Base-by-base conservation (phyloP, 2,888 invertebrate species). In the Geotrupes spiniger region DNA sequence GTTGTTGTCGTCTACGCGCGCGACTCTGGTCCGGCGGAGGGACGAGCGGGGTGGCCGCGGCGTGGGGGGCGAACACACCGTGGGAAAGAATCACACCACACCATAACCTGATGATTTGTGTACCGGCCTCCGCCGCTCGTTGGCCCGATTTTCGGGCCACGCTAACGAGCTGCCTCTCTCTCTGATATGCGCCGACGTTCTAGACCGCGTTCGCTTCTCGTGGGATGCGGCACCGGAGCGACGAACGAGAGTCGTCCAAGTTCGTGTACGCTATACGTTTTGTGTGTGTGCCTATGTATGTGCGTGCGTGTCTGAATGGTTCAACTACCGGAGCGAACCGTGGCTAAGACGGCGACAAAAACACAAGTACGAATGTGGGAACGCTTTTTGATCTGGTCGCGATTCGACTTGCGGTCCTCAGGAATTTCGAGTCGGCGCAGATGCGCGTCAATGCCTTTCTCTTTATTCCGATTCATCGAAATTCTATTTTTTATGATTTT, bases 11-110 rank as follows among this genome's bases (percentile, higher is more conserved):
- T 62, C 60, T 57, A 58, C 57, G 59, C 53, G 54, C 43, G 33
- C 33, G 15, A 15, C 33, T 12, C 10, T 10, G 28, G 26, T n/a
- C 42, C 40, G 36, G 44, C 49, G 51, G 46, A 25, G 42, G 21
- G 10, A 15, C 17, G 26, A 25, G 12, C 26, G 40, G 54, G 52
- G 54, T 48, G 39, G 51, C 54, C 53, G 52, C 54, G 53, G 54
- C 46, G 57, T 46, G 54, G 60, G 53, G 60, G 56, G 60, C 46
- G 56, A 56, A 33, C 57, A 53, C 58, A 68, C 66, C 69, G 69
- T 69, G 69, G 69, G 69, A 69, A 69, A 65, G 65, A 64, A 63
- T 65, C 64, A 63, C 65, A 64, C 63, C 63, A 62, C 59, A 61
- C 58, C n/a, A 62, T 62, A 64, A 65, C 66, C 61, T 62, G 65